Percentiles rank a stretch among this genome's conserved stretches.
Evolutionary conservation across 2,888 invertebrate species (phyloP).

Genomic region (Aleiodes alternator): DNA sequence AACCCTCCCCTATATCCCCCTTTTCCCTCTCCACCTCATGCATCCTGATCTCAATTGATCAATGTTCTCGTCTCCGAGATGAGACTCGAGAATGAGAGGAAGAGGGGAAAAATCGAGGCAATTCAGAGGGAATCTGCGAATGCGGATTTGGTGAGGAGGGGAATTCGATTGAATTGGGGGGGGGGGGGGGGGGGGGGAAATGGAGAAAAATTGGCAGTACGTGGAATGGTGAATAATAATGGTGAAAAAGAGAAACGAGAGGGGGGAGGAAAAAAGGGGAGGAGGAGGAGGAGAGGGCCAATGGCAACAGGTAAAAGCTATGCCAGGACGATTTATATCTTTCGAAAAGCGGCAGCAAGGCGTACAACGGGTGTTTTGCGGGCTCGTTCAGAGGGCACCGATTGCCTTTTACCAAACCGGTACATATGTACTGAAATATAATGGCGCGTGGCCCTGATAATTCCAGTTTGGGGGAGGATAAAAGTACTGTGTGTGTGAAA

Average conservation of each 20-base stretch:
- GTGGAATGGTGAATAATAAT: slow-evolving; percentile 37
- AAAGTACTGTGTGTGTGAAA: slow-evolving; percentile 10
- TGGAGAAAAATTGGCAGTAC: slow-evolving; percentile 13
- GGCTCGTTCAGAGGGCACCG: slow-evolving; percentile 56
- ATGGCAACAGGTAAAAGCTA: slow-evolving; percentile 56
- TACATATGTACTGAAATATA: slow-evolving; percentile 50
- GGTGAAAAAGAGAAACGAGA: neutral
- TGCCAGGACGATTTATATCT: slow-evolving; percentile 51
- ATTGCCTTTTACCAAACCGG: slow-evolving; percentile 57
- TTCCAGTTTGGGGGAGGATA: slow-evolving; percentile 32
- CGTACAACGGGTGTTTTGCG: slow-evolving; percentile 60
- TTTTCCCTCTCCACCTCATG: slow-evolving; percentile 56
- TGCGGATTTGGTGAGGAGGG: neutral
- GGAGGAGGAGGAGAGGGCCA: slow-evolving; percentile 10
- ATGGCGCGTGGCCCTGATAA: slow-evolving; percentile 49
- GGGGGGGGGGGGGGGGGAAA: slow-evolving; percentile 13
- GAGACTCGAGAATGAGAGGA: neutral
- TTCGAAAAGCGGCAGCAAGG: slow-evolving; percentile 48
- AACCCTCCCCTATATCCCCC: slow-evolving; percentile 61
- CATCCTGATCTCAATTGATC: slow-evolving; percentile 42
- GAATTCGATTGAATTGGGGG: slow-evolving; percentile 6
- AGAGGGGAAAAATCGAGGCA: neutral
- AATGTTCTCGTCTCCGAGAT: slow-evolving; percentile 16
- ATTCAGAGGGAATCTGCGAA: neutral
- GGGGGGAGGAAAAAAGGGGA: slow-evolving; percentile 28